Conservation (phyloP, 2,888 invertebrate genomes). For the Pseudanteris insignis region DNA sequence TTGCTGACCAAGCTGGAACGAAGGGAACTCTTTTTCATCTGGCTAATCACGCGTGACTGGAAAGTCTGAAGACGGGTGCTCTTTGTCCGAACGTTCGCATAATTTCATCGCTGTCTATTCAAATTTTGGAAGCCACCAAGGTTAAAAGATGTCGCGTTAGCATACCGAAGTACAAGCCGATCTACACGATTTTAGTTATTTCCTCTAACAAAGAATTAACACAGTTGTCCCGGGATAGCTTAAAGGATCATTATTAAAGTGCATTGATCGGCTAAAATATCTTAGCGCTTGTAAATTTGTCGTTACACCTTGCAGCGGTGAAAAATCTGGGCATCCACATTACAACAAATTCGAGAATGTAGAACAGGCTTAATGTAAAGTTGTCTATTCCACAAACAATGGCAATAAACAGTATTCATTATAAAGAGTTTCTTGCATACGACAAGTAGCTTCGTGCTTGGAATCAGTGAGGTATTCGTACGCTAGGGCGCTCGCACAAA, state of each 20-base stretch:
- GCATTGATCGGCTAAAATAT: slow-evolving; percentile 8
- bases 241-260: slow-evolving; percentile 3
- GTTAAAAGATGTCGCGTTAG: slow-evolving; percentile 16
- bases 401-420: slow-evolving; percentile 17
- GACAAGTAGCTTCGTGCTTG: slow-evolving; percentile 44
- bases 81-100: slow-evolving; percentile 37
- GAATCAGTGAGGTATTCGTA: slow-evolving; percentile 41
- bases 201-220: neutral
- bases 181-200: slow-evolving; percentile 10
- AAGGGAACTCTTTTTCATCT: slow-evolving; percentile 44
- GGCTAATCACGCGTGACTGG: slow-evolving; percentile 39
- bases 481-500: slow-evolving; percentile 52
- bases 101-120: slow-evolving; percentile 29
- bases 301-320: slow-evolving; percentile 2
- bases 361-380: slow-evolving; percentile 9
- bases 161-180: slow-evolving; percentile 22
- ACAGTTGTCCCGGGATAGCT: too few relatives aligned
- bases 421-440: slow-evolving; percentile 50
- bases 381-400: slow-evolving; percentile 17
- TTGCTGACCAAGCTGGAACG: slow-evolving; percentile 41
- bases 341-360: slow-evolving; percentile 11
- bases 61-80: slow-evolving; percentile 31
- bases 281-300: slow-evolving; percentile 7
- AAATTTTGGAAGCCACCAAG: slow-evolving; percentile 36
- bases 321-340: slow-evolving; percentile 4